Evolutionary conservation across 1,140 invertebrate genomes (phyloP), one percentile per base, ranked within the genome.

Genomic region (Drosophila mauritiana): DNA sequence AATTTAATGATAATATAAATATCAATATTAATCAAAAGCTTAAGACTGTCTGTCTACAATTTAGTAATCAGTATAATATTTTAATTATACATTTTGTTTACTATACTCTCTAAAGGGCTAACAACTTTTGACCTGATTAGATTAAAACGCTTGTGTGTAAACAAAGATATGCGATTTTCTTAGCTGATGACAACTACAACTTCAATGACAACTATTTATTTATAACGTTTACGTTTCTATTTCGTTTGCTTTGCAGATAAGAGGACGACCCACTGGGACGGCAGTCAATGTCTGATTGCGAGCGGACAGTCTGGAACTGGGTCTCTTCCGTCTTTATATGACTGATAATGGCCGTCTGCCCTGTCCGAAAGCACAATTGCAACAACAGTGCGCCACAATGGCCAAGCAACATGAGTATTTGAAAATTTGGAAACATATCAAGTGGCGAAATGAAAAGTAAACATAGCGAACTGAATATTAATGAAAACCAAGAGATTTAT

Each of bases 371-470:
- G 27, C 15, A 37, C 64, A 54, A 51, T 58, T 69, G 22, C 49
- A 62, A 48, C 10, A 45, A 36, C 40, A 56, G 31, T 27, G 56
- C 53, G n/a, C 62, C 58, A 89, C 78, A 88, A 91, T 91, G 81
- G 74, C 84, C 62, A 77, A 79, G 20, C 89, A 83, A 76, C 57
- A 72, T 85, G 83, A 91, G 63, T 92, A 92, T 79, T 74, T 89
- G 46, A 92, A 92, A 81, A 92, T 92, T 81, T 92, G 91, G 91
- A 92, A 92, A 91, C 91, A 92, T 92, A 92, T 92, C 89, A 92
- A 92, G 76, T 92, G 91, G 91, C 91, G 91, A 84, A 73, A 64
- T 89, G 80, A 80, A 70, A 73, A 77, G 61, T 88, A 78, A 82
- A 70, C 49, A 63, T 20, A 31, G 34, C 31, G 51, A 82, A 68